These are phyloP conservation scores for Paralichthys olivaceus DNA, from an alignment of 2,113 vertebrate species.

Conservation along the genomic window DNA sequence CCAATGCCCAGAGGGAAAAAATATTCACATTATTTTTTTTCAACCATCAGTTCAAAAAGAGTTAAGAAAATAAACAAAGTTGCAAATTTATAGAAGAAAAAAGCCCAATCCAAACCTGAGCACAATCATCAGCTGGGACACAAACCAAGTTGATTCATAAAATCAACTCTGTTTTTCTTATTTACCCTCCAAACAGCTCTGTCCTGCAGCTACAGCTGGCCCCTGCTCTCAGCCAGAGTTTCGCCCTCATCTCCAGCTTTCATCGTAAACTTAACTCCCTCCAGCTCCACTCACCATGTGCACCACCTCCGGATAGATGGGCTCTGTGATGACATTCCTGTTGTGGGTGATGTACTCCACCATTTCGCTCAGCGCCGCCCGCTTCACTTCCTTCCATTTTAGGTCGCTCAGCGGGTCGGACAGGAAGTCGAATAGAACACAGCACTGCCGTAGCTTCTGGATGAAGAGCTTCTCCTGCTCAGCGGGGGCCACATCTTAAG, in stretches of 20 bases:
- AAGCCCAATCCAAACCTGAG: too few relatives aligned
- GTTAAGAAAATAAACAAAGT: too few relatives aligned
- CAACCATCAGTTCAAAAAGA: neutral
- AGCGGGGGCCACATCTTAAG: conserved; percentile 92
- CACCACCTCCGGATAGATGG: conserved; percentile 97
- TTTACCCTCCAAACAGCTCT: neutral
- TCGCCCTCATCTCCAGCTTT: conserved; percentile 10
- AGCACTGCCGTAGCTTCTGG: conserved; percentile 97
- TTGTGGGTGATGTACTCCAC: conserved; percentile 98
- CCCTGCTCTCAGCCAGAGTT: neutral
- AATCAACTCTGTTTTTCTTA: neutral
- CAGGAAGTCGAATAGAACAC: conserved; percentile 98
- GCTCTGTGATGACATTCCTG: conserved; percentile 96
- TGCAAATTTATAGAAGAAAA: too few relatives aligned
- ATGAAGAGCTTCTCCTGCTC: conserved; percentile 99
- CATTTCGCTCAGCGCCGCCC: conserved; percentile 97
- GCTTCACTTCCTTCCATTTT: conserved; percentile 99
- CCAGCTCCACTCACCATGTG: conserved; percentile 91
- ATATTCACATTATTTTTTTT: neutral
- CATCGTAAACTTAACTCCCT: conserved; percentile 7
- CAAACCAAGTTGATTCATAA: too few relatives aligned
- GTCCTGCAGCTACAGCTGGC: neutral
- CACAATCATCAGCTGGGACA: conserved; percentile 8
- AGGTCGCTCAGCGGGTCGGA: conserved; percentile 98
- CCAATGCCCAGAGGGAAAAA: neutral